Base-by-base conservation (phyloP, 2,888 invertebrate species). In the Dyspetes luteomarginatus region DNA sequence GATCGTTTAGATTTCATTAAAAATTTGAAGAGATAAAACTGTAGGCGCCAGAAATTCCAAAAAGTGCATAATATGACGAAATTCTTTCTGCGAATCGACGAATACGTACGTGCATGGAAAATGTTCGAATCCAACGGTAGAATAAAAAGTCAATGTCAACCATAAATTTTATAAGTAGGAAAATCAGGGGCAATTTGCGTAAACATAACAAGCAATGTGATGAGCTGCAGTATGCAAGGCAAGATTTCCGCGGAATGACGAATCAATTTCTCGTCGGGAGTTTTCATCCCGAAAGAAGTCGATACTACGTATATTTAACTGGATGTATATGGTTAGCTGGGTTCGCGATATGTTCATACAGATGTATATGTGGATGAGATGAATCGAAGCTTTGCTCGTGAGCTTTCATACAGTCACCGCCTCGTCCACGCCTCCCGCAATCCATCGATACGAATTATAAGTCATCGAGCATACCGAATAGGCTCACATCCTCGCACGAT, bases 241-340 rank as follows among this genome's bases (percentile, higher is more conserved):
- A 17, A 65, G 43, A 17, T 30, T 80, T 78, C 74, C 71, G 75
- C 75, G 84, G 87, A 88, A 89, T 87, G 89, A 89, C 89, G 86
- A 90, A 89, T 90, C 89, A 90, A 90, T 89, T 89, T 87, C 86
- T 84, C 85, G 75, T 45, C 52, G 64, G 77, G 76, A 85, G 81
- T 83, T 62, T 86, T 83, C 86, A 84, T 86, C 79, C 84, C 82
- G 71, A 81, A 78, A 52, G 41, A 69, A 15, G 58, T 28, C 45
- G 71, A 74, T 64, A 41, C 41, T 41, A 7, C 28, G 41, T 55
- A 56, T 55, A 48, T 74, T 60, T 30, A 26, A n/a, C n/a, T n/a
- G 15, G 36, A 41, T 17, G 41, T 17, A 45, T 26, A 45, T n/a
- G 36, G 30, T 45, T 50, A 43, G 19, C 41, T 17, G 36, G 30